These are phyloP conservation scores for Grapholita molesta DNA, from an alignment of 1,140 invertebrate genomes.

Conservation along the genomic window DNA sequence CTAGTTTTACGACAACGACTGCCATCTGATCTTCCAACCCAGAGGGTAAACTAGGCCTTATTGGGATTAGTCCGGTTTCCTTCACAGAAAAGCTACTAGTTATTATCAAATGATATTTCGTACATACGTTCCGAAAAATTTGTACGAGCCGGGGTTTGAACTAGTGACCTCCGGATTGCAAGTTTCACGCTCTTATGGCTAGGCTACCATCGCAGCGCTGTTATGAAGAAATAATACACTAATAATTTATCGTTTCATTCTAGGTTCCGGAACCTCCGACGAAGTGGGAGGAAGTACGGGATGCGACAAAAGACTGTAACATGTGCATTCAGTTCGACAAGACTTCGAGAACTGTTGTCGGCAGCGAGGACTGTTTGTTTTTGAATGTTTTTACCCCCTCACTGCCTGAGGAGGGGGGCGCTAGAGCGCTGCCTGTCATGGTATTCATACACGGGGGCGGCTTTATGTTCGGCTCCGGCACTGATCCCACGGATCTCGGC, in stretches of 20 bases:
- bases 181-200: too few relatives aligned
- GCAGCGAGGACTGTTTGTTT: slow-evolving; percentile 80
- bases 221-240: neutral
- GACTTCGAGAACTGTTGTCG: slow-evolving; percentile 79
- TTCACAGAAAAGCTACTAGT: too few relatives aligned
- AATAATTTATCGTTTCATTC: slow-evolving; percentile 21
- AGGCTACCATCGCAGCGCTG: too few relatives aligned
- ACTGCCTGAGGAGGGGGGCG: slow-evolving; percentile 41
- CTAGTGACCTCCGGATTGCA: too few relatives aligned
- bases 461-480: slow-evolving; percentile 73
- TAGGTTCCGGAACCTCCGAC: slow-evolving; percentile 61
- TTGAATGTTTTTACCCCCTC: slow-evolving; percentile 79
- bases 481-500: slow-evolving; percentile 59
- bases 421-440: slow-evolving; percentile 75
- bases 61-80: too few relatives aligned
- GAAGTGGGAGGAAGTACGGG: slow-evolving; percentile 66
- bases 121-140: too few relatives aligned
- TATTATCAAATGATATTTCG: too few relatives aligned
- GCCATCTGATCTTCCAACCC: too few relatives aligned
- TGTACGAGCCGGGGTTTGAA: too few relatives aligned
- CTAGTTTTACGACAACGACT: too few relatives aligned
- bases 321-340: slow-evolving; percentile 65
- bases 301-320: slow-evolving; percentile 63
- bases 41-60: too few relatives aligned
- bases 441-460: slow-evolving; percentile 83